Evolutionary conservation across 2,113 vertebrate species (phyloP), one percentile per base, ranked within the genome.

Genomic region (Heterotis niloticus): DNA sequence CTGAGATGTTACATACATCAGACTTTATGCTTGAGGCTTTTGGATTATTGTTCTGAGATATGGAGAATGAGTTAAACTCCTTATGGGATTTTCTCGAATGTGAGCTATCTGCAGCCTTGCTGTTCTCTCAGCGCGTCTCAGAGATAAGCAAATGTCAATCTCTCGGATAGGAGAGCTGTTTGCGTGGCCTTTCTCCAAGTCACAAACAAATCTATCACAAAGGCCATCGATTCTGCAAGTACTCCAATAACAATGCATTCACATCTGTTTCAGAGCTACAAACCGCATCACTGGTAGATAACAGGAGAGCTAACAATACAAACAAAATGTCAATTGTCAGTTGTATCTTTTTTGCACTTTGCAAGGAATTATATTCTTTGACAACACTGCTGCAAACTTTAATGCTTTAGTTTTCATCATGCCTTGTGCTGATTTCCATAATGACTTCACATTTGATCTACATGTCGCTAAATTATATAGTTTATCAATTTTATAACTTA

Each of bases 141-240:
- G 13, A 67, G 64, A 60, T 67, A 78, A 69, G 26, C 20, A 56
- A 4, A 34, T 54, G 52, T 34, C 52, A 29, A 24, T 78, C 51
- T 78, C 54, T 66, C 26, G 54, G 65, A 66, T 17, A 26, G 24
- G 12, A 59, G 24, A 20, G 23, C 51, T 56, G 52, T 66, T 56
- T 67, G 34, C 28, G 44, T 77, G 64, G 76, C 76, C 51, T 77
- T 68, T 67, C 20, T 52, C 44, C 13, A 29, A n/a, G 7, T 20
- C n/a, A 18, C 17, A 56, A 77, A 77, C 76, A 77, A 57, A 54
- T 77, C 64, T 68, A 67, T 77, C 52, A n/a, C 51, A 77, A 29
- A 57, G 76, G 64, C 76, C 64, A 68, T 77, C 64, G 4, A 20
- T 67, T 57, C 24, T n/a, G 23, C 29, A 17, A 16, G 23, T 54